Conservation (phyloP, 1,140 invertebrate genomes). For the Steinernema feltiae region DNA sequence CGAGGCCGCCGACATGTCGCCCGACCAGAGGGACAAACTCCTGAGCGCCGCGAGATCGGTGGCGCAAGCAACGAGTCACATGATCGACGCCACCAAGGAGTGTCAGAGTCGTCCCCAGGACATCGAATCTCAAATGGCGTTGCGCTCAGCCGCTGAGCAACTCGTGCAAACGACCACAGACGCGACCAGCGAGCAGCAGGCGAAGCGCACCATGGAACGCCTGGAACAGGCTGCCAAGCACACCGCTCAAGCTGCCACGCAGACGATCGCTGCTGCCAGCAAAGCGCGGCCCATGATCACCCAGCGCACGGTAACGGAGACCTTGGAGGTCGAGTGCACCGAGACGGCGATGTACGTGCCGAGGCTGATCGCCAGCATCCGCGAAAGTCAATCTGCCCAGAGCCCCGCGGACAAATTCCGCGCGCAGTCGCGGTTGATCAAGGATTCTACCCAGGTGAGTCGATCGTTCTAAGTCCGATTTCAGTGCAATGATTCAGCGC, state of each 20-base stretch:
- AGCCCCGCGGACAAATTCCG: conserved; percentile 62
- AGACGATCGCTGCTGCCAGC: conserved; percentile 68
- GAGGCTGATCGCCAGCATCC: conserved; percentile 51
- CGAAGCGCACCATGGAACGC: conserved; percentile 71
- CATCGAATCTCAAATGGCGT: conserved; percentile 72
- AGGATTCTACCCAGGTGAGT: conserved; percentile 39
- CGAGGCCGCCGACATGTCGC: conserved; percentile 75
- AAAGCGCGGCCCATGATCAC: conserved; percentile 63
- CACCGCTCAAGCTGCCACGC: conserved; percentile 77
- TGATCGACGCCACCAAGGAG: conserved; percentile 85
- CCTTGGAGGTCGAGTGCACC: conserved; percentile 71
- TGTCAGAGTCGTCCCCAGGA: conserved; percentile 80
- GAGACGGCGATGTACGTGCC: conserved; percentile 74
- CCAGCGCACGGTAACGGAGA: conserved; percentile 67
- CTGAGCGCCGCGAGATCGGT: conserved; percentile 77
- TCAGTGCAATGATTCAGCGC: background rate
- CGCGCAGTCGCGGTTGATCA: conserved; percentile 52
- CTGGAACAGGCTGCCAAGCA: conserved; percentile 76
- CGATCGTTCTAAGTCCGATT: no score
- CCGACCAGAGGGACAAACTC: conserved; percentile 80
- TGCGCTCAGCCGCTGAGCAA: conserved; percentile 82
- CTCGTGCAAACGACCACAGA: conserved; percentile 78
- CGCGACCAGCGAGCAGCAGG: conserved; percentile 72
- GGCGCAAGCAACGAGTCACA: conserved; percentile 85
- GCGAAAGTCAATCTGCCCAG: conserved; percentile 68